Evolutionary conservation across 30 jellyfish, hydroid and myxozoan species (phyloP).

Genomic region (Turritopsis dohrnii): DNA sequence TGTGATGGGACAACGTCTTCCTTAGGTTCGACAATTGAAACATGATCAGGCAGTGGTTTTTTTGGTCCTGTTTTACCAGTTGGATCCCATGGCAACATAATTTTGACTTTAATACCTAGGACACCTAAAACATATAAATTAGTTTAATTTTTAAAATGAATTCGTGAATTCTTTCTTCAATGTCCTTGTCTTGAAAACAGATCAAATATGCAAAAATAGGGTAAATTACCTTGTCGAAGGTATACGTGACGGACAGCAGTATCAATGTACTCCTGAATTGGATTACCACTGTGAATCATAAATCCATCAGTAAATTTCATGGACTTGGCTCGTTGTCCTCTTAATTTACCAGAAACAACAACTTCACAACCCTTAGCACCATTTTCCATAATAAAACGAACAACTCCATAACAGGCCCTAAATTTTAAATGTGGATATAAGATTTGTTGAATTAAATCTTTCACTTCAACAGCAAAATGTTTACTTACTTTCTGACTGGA

Average conservation of each 20-base stretch:
- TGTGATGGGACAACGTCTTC: constrained; percentile 65
- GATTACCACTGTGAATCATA: constrained; percentile 99
- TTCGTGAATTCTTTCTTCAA: too few relatives aligned
- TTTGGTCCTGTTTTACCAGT: constrained; percentile 96
- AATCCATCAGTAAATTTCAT: constrained; percentile 99
- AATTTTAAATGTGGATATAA: neutral
- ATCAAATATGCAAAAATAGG: neutral
- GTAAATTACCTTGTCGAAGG: constrained; percentile 78
- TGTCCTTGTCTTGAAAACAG: too few relatives aligned
- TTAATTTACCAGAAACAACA: constrained; percentile 91
- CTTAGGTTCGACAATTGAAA: constrained; percentile 91
- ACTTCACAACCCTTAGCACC: constrained; percentile 99
- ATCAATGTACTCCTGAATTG: constrained; percentile 92
- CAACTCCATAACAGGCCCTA: constrained; percentile 98
- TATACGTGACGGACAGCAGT: constrained; percentile 93
- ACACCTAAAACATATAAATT: constrained; percentile 52
- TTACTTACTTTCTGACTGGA: constrained; percentile 86
- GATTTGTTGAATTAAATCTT: too few relatives aligned
- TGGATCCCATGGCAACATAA: constrained; percentile 99
- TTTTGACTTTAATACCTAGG: constrained; percentile 88
- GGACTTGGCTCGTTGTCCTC: constrained; percentile 99
- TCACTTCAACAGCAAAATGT: neutral
- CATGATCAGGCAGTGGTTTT: constrained; percentile 96
- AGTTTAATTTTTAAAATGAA: too few relatives aligned
- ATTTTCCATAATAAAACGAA: constrained; percentile 97